These are phyloP conservation scores for Triplophysa dalaica DNA, from an alignment of 2,113 vertebrate species.

Conservation along the genomic window DNA sequence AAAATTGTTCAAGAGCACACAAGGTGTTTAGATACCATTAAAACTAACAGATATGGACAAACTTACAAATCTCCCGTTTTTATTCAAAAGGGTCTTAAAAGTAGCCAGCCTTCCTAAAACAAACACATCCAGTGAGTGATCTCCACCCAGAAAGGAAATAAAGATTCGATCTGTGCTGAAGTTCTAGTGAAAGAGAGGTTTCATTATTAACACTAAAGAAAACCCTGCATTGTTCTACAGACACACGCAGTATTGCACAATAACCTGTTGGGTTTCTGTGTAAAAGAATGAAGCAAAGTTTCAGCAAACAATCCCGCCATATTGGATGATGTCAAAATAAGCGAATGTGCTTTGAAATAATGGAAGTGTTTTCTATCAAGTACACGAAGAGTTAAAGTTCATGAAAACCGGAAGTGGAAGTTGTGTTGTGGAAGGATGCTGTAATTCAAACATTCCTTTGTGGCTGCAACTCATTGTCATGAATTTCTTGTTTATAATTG, in stretches of 20 bases:
- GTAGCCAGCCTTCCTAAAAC: slow-evolving; percentile 46
- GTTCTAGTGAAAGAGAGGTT: slow-evolving; percentile 20
- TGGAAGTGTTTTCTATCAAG: not conserved
- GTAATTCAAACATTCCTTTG: slow-evolving; percentile 3
- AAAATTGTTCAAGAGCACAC: no score
- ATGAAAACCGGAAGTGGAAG: not conserved
- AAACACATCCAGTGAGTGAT: slow-evolving; percentile 31
- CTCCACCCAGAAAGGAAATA: slow-evolving; percentile 41
- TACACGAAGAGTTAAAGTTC: not conserved
- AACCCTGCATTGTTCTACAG: slow-evolving; percentile 17
- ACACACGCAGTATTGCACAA: not conserved
- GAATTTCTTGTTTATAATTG: not conserved
- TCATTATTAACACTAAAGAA: slow-evolving; percentile 36
- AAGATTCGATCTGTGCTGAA: slow-evolving; percentile 23
- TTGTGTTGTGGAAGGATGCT: not conserved
- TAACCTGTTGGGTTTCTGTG: not conserved
- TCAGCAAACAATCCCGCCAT: not conserved
- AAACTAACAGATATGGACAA: no score
- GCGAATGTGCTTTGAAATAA: not conserved
- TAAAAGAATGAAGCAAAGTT: not conserved
- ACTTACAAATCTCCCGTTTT: no score
- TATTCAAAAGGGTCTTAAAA: slow-evolving; percentile 4
- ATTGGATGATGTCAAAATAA: not conserved
- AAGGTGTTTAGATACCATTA: no score
- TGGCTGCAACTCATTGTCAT: slow-evolving; percentile 1